Base-by-base conservation (phyloP, 37 sponge, comb jelly and placozoan species). In the Halichondria panicea region DNA sequence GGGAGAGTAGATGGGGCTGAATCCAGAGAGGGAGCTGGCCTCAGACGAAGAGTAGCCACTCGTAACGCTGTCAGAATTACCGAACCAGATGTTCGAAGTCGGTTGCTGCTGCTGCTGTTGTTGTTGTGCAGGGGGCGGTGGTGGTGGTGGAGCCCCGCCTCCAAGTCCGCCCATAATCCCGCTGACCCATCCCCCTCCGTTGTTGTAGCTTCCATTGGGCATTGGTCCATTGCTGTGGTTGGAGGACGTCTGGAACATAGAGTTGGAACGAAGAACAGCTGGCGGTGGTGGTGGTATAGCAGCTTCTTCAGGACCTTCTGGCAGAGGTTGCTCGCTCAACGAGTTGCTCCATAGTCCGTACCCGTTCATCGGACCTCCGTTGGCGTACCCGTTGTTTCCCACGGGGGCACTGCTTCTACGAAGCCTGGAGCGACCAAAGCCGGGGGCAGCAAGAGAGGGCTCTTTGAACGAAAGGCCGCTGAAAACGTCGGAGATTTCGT, bases 1-100 rank as follows among this genome's bases (percentile, higher is more conserved):
- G 0, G 86, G 86, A 13, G 86, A 85, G 86, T 85, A 85, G 71
- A 77, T 78, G 21, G 86, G 86, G 42, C 70, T 67, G 63, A 84
- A 76, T 1, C 76, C 84, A 25, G 44, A 59, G 40, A 72, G 75
- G 13, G 75, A 74, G 55, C 43, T 53, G 37, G 57, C 46, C 2
- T 63, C 63, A 59, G 39, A 57, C 21, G 43, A 45, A 30, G 70
- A 72, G 63, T 75, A 83, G 76, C 61, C 60, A 45, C 86, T 78
- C 27, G 74, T 55, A 31, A 78, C 66, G 59, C 79, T 78, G 42
- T 85, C 68, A n/a, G n/a, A n/a, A n/a, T n/a, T n/a, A n/a, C n/a
- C n/a, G n/a, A n/a, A n/a, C n/a, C n/a, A n/a, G n/a, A n/a, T n/a
- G n/a, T n/a, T n/a, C n/a, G n/a, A 56, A 28, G 5, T 12, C 3